phyloP scores from a whole-genome alignment of 2,113 vertebrate genomes.

The Burhinus bistriatus region DNA sequence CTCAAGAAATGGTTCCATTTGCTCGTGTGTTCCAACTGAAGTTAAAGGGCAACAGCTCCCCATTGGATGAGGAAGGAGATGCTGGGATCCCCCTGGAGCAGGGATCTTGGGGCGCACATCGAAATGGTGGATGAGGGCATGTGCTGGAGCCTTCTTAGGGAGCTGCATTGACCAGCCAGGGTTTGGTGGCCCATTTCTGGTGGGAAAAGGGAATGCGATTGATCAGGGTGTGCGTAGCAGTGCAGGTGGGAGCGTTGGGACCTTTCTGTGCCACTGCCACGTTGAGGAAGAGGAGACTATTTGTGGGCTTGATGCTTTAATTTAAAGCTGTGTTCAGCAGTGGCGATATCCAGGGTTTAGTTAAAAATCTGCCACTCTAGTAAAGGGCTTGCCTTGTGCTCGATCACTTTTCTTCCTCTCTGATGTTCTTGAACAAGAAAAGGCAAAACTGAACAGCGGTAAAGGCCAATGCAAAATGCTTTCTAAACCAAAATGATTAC shows the following conservation, averaged over 20 bases:
- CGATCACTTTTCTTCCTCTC: background rate
- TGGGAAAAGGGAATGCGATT: background rate
- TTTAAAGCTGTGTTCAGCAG: background rate
- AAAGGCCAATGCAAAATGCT: background rate
- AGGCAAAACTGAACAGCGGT: rapidly evolving
- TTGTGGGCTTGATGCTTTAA: background rate
- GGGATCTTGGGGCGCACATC: background rate
- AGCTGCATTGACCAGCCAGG: background rate
- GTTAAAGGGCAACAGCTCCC: background rate
- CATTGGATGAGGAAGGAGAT: background rate
- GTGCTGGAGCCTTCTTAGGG: background rate
- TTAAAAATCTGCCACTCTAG: background rate
- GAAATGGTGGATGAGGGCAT: background rate
- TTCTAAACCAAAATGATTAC: background rate
- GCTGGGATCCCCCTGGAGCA: background rate
- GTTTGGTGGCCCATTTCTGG: rapidly evolving
- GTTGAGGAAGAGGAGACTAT: background rate
- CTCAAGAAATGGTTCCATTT: background rate
- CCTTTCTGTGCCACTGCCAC: rapidly evolving
- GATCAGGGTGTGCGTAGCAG: rapidly evolving
- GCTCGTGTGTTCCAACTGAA: background rate
- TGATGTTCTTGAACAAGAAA: background rate
- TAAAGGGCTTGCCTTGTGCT: background rate
- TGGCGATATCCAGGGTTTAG: rapidly evolving
- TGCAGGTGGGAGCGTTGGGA: rapidly evolving